phyloP scores from a whole-genome alignment of 2,113 vertebrate species.

The Nothoprocta pentlandii region DNA sequence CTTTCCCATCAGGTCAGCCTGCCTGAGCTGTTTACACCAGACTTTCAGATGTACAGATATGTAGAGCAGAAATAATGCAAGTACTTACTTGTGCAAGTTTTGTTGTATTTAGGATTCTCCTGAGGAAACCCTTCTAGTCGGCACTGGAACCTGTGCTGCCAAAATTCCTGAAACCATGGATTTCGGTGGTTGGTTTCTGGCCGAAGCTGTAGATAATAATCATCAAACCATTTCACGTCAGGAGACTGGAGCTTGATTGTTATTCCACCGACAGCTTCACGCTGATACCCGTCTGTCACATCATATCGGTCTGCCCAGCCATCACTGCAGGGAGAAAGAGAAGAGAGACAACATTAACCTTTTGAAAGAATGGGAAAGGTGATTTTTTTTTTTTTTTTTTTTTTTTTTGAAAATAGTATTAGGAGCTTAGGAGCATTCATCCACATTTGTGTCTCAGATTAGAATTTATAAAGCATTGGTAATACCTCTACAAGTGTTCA shows the following conservation, averaged over 20 bases:
- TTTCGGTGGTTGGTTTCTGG: constrained; percentile 94
- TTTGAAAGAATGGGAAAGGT: background rate
- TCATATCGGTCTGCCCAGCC: constrained; percentile 98
- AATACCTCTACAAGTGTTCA: background rate
- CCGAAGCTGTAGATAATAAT: constrained; percentile 95
- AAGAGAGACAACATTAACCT: background rate
- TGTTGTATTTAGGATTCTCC: constrained; percentile 93
- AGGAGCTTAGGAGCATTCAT: background rate
- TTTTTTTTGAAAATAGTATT: background rate
- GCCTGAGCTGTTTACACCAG: background rate
- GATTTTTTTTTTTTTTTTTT: background rate
- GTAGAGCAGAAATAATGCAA: background rate
- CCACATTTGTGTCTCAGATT: background rate
- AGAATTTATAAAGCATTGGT: background rate
- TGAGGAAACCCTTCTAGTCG: constrained; percentile 90
- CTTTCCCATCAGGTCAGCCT: background rate
- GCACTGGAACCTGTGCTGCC: constrained; percentile 97
- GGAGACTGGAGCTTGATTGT: constrained; percentile 99
- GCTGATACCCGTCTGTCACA: constrained; percentile 94
- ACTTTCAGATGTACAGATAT: background rate
- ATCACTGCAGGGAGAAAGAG: constrained; percentile 82
- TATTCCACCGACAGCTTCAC: constrained; percentile 94
- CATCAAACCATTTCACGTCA: constrained; percentile 98
- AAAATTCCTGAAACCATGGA: constrained; percentile 99
- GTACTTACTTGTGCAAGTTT: constrained; percentile 94